Conservation (phyloP, 2,113 vertebrate species). For the Chaetops frenatus region DNA sequence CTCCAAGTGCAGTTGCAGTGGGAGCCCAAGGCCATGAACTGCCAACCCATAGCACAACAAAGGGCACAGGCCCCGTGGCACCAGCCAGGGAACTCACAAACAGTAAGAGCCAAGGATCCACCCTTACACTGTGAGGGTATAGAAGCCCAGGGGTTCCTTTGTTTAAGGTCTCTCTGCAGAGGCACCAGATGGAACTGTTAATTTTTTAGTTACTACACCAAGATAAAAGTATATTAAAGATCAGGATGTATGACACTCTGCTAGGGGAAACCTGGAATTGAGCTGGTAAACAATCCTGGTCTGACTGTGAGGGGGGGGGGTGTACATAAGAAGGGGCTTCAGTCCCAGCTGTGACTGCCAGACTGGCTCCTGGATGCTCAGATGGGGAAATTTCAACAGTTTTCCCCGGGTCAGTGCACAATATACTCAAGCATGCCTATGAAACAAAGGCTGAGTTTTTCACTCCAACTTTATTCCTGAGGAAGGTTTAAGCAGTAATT, state of each 20-base stretch:
- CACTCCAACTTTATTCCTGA: fast-evolving
- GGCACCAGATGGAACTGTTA: too few species aligned
- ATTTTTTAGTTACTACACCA: not conserved
- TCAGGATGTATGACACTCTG: too few species aligned
- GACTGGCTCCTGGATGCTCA: not conserved
- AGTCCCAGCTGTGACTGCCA: not conserved
- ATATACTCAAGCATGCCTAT: fast-evolving
- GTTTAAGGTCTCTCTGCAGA: too few species aligned
- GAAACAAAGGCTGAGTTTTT: not conserved
- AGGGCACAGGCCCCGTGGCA: not conserved
- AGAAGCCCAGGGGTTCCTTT: not conserved
- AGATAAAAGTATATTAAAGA: too few species aligned
- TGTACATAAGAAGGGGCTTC: not conserved
- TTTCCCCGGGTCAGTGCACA: too few species aligned
- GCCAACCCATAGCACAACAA: not conserved
- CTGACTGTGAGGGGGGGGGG: not conserved
- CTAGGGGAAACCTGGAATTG: fast-evolving
- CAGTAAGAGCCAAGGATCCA: not conserved
- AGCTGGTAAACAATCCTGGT: not conserved
- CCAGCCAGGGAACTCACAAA: not conserved
- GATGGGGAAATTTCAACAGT: fast-evolving
- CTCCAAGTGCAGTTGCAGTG: not conserved
- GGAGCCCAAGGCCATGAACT: not conserved
- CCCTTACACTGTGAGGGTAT: too few species aligned
- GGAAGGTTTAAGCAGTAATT: not conserved